Conservation (phyloP, 2,888 invertebrate genomes). For the Smittia aterrima region DNA sequence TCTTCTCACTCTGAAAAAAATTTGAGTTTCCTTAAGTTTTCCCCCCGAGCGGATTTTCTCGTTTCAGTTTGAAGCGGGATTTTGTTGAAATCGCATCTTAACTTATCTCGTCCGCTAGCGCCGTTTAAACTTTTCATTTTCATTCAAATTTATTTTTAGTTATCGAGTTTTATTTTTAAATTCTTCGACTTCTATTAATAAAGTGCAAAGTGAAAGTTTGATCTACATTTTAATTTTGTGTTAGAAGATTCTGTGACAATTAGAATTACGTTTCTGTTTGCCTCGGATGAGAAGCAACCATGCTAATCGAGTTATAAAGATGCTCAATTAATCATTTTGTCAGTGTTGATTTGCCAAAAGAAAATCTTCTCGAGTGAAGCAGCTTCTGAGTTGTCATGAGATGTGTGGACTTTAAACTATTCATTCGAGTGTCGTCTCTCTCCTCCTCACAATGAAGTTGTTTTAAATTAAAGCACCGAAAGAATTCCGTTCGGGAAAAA, state of each 20-base stretch:
- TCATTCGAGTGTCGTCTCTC: too few relatives aligned
- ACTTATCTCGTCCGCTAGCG: background rate
- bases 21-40: background rate
- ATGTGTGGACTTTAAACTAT: too few relatives aligned
- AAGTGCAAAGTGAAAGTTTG: background rate
- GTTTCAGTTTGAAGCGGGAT: constrained; percentile 21
- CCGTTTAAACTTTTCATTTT: background rate
- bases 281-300: too few relatives aligned
- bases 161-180: background rate
- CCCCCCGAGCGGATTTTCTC: constrained; percentile 20
- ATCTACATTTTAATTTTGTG: background rate
- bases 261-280: too few relatives aligned
- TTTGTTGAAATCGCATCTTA: constrained; percentile 14
- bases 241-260: too few relatives aligned
- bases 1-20: background rate
- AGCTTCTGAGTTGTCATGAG: too few relatives aligned
- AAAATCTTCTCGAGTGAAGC: too few relatives aligned
- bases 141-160: constrained; percentile 5
- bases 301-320: too few relatives aligned
- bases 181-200: background rate
- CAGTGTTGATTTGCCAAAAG: too few relatives aligned
- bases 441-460: too few relatives aligned
- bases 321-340: too few relatives aligned
- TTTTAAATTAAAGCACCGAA: too few relatives aligned
- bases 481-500: background rate